Base-by-base conservation (phyloP, 2,113 vertebrate genomes). In the Apistogramma diplotaenia region DNA sequence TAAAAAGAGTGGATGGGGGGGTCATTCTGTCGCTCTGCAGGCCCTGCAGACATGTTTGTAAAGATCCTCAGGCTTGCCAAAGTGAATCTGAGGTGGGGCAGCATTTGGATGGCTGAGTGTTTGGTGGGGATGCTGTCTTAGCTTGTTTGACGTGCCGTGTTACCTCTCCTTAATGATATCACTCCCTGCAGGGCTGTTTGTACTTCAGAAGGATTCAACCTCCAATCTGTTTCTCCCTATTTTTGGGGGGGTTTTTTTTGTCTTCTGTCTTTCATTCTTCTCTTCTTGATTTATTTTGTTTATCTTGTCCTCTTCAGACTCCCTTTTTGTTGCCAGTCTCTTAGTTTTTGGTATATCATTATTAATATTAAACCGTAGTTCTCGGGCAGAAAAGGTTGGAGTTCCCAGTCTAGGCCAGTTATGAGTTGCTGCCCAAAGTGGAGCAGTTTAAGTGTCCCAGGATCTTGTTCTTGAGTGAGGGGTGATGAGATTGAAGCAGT, bases 121-220 rank as follows among this genome's bases (percentile, higher is more conserved):
- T 78, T 25, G 43, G 78, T 58, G 71, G 76, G 79, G 84, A 84
- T 21, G 57, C 62, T 91, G 92, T 88, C 85, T 40, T 53, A 57
- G 87, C 89, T 92, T 92, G 91, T 91, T 73, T 5, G 81, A 79
- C 81, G 76, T 90, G 85, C 87, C 87, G 18, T n/a, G 75, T 90
- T 77, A 61, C 57, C 79, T 71, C 78, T 79, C 70, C 81, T 83
- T 85, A 89, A 89, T 74, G 75, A 80, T 85, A 78, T 75, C 58
- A 4, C 78, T 85, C 55, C 56, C 90, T 82, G 87, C 67, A 0
- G 76, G 90, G 57, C 62, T 89, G 83, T 89, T 89, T 90, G 80
- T 83, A 58, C 87, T 90, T 79, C 83, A 82, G 43, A 75, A 4
- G 89, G 85, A 90, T 90, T 90, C 89, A 54, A 60, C 57, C 40